phyloP scores from a whole-genome alignment of 23 tunicate genomes.

The Ascidia mentula region DNA sequence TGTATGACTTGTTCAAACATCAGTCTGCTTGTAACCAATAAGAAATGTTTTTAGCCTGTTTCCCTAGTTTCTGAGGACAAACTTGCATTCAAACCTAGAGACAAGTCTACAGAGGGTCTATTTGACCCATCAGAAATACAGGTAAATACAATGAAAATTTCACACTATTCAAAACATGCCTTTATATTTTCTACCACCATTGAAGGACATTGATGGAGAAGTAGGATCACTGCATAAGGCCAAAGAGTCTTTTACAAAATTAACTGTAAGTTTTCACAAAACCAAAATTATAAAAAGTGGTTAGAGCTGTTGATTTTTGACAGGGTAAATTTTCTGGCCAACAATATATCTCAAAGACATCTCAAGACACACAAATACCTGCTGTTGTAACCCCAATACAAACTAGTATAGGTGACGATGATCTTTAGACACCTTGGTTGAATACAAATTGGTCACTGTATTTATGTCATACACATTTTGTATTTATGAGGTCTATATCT shows the following conservation, averaged over 20 bases:
- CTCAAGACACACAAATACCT: not conserved
- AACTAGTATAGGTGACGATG: not conserved
- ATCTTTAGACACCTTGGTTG: not conserved
- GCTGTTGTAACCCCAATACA: not conserved
- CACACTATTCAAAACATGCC: not conserved
- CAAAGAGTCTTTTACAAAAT: not conserved
- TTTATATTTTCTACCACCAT: not conserved
- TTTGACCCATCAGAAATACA: constrained; percentile 28
- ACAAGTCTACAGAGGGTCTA: constrained; percentile 30
- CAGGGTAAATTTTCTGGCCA: not conserved
- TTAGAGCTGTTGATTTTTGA: not conserved
- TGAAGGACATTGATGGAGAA: not conserved
- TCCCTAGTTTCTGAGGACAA: not conserved
- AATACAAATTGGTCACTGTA: not conserved
- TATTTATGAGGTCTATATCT: not conserved
- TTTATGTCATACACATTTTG: constrained; percentile 6
- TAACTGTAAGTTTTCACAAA: not conserved
- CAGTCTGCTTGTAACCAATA: not conserved
- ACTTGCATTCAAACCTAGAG: constrained; percentile 33
- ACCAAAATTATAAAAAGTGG: too few species aligned
- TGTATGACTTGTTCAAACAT: not conserved
- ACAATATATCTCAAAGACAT: not conserved
- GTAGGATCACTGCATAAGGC: not conserved
- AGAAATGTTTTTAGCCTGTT: not conserved
- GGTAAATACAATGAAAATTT: constrained; percentile 8